phyloP scores from a whole-genome alignment of 1,140 invertebrate species.

The Heliconius eleuchia region DNA sequence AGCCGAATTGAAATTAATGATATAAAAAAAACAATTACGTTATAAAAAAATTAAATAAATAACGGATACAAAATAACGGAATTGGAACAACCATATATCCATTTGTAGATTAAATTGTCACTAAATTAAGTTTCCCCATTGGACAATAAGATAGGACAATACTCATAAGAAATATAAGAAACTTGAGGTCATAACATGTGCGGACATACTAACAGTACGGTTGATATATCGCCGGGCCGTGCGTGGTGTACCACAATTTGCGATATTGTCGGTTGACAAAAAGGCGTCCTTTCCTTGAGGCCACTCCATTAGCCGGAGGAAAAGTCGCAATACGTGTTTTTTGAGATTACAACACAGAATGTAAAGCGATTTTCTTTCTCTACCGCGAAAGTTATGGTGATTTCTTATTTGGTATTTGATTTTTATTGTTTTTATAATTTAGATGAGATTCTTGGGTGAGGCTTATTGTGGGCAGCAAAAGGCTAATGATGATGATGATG shows the following conservation, averaged over 20 bases:
- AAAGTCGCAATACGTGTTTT: constrained; percentile 52
- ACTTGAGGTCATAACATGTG: background rate
- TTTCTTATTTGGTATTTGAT: background rate
- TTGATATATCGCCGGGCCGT: constrained; percentile 21
- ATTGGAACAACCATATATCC: background rate
- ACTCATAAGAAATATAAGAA: constrained; percentile 3
- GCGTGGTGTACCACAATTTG: constrained; percentile 43
- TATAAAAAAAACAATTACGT: no score
- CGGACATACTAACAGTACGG: background rate
- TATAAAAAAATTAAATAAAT: no score
- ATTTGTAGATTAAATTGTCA: constrained; percentile 3
- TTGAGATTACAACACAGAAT: constrained; percentile 54
- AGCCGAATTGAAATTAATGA: no score
- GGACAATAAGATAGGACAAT: background rate
- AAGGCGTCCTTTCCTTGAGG: constrained; percentile 51
- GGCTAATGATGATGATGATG: no score
- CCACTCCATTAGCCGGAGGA: constrained; percentile 42
- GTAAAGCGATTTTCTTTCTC: constrained; percentile 46
- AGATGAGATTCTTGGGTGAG: background rate
- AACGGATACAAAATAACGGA: background rate
- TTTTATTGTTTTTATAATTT: background rate
- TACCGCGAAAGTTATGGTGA: background rate
- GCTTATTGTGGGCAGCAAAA: no score
- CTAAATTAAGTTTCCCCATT: background rate
- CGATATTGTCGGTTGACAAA: constrained; percentile 59